These are phyloP conservation scores for Cephonodes hylas DNA, from an alignment of 2,888 invertebrate genomes.

Conservation along the genomic window DNA sequence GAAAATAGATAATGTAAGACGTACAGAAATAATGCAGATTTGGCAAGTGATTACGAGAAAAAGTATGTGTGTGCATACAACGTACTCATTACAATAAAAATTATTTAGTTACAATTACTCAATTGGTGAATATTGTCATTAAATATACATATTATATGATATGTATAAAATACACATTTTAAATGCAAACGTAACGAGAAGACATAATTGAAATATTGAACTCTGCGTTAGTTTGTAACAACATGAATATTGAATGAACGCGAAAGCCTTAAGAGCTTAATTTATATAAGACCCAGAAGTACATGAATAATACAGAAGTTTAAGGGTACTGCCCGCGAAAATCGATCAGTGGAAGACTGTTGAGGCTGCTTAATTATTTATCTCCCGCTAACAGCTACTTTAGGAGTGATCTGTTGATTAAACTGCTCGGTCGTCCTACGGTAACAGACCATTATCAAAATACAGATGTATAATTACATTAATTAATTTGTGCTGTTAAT, in stretches of 20 bases:
- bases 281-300: slow-evolving; percentile 55
- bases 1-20: no score
- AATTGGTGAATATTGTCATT: no score
- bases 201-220: not conserved
- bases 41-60: no score
- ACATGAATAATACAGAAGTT: slow-evolving; percentile 58
- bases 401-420: not conserved
- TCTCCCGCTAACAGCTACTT: slow-evolving; percentile 16
- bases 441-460: not conserved
- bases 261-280: slow-evolving; percentile 49
- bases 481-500: not conserved
- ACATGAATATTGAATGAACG: slow-evolving; percentile 48
- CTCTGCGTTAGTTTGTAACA: slow-evolving; percentile 31
- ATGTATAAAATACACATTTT: no score
- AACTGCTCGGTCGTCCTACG: no score
- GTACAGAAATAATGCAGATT: no score
- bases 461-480: not conserved
- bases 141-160: no score
- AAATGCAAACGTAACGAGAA: not conserved
- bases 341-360: slow-evolving; percentile 34
- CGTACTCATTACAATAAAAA: no score
- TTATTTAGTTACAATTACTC: no score
- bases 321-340: slow-evolving; percentile 33
- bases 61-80: no score
- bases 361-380: slow-evolving; percentile 37